Base-by-base conservation (phyloP, 2,797 vertebrate genomes). In the Anniella stebbinsi region DNA sequence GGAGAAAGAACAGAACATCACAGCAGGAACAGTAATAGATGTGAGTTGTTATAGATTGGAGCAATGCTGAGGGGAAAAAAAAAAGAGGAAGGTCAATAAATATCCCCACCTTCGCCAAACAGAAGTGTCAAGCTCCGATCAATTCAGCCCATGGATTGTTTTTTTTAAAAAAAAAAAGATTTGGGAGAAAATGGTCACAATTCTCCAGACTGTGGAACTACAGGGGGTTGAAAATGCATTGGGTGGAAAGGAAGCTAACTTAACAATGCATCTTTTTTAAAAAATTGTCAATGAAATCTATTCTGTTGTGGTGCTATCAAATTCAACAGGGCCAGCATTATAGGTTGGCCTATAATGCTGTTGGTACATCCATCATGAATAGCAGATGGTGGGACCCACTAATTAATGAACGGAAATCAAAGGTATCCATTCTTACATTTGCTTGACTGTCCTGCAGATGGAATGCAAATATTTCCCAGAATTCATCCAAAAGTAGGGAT, bases 21-120 rank as follows among this genome's bases (percentile, higher is more conserved):
- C 78, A 90, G 84, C 85, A 76, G 84, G 89, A 23, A 8, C 1
- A 38, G 54, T 82, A 90, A 87, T 23, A 67, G 78, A 76, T 41
- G 41, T 51, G 57, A 76, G 33, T 41, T 28, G 41, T 82, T 82
- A 76, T 67, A 90, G 89, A 86, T 28, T 33, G n/a, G 28, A 90
- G 41, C 69, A 66, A 7, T 33, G 57, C 54, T 66, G 78, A 86
- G n/a, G 67, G 67, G 73, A 38, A 86, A 45, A 85, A 69, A 85
- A 69, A 78, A 77, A 2, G 7, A 33, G 30, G n/a, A 82, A 88
- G 63, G 54, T 12, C 2, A 84, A 36, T 11, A 77, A 41, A 41
- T 48, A 36, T 72, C 48, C 77, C 33, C 38, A 60, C 25, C 11
- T 67, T 87, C 54, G 45, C 3, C 60, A 30, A 63, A 67, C 33